These are phyloP conservation scores for Acanthochromis polyacanthus DNA, from an alignment of 2,113 vertebrate species.

Conservation along the genomic window DNA sequence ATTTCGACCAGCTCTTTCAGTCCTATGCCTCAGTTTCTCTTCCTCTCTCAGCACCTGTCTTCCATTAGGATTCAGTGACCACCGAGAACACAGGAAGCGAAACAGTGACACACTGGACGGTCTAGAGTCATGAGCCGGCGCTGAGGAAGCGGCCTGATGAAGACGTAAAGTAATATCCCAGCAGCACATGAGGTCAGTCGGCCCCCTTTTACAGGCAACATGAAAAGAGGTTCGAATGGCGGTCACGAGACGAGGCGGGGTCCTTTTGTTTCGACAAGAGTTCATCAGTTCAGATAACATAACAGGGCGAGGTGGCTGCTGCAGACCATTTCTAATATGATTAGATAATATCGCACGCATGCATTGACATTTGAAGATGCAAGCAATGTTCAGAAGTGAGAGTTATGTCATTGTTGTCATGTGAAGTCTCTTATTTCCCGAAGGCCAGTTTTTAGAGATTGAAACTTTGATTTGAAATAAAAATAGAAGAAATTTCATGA, in stretches of 20 bases:
- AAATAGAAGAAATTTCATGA: constrained; percentile 1
- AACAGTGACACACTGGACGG: constrained; percentile 36
- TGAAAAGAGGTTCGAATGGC: constrained; percentile 68
- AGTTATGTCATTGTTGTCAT: background rate
- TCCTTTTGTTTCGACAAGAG: constrained; percentile 46
- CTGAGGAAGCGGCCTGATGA: constrained; percentile 56
- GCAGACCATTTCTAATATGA: constrained; percentile 38
- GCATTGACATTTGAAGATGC: constrained; percentile 35
- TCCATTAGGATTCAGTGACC: constrained; percentile 62
- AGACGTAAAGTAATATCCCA: constrained; percentile 74
- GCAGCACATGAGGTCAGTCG: constrained; percentile 67
- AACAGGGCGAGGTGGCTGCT: constrained; percentile 50
- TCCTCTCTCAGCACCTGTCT: constrained; percentile 65
- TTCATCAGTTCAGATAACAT: constrained; percentile 63
- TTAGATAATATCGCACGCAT: constrained; percentile 38
- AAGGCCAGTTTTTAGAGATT: constrained; percentile 12
- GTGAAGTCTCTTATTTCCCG: background rate
- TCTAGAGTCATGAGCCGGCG: constrained; percentile 35
- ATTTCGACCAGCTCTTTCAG: constrained; percentile 9
- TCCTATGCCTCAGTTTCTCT: background rate
- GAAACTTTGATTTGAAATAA: background rate
- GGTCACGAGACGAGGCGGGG: constrained; percentile 74
- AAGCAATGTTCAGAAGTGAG: background rate
- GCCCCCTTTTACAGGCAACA: constrained; percentile 63
- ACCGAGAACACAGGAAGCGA: constrained; percentile 52